Percentiles rank a stretch among this genome's conserved stretches.
These are phyloP conservation scores for Carollia perspicillata DNA, from an alignment of 2,113 vertebrate species.

Conservation along the genomic window DNA sequence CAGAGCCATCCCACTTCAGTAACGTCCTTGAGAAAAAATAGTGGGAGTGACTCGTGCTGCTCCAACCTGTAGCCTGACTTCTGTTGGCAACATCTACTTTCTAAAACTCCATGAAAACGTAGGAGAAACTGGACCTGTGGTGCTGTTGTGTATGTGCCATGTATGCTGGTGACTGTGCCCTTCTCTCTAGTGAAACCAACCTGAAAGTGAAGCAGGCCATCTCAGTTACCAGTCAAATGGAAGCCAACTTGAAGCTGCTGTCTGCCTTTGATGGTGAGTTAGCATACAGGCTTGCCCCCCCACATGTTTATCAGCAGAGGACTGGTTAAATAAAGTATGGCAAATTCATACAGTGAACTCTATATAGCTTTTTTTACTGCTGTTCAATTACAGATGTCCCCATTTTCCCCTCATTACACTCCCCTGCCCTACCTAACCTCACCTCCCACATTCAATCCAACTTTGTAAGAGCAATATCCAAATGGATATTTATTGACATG, in stretches of 20 bases:
- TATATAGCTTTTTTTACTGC: background rate
- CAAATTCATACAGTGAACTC: background rate
- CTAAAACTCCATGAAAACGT: background rate
- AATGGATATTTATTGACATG: slow-evolving; percentile 9
- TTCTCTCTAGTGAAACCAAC: slow-evolving; percentile 92
- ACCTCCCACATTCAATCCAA: background rate
- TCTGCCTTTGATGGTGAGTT: slow-evolving; percentile 89
- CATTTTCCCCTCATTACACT: too few relatives aligned
- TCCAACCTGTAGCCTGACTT: background rate
- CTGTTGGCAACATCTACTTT: slow-evolving; percentile 12
- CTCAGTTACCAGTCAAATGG: slow-evolving; percentile 89
- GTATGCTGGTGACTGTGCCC: background rate
- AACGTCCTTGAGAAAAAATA: background rate
- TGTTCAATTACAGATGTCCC: too few relatives aligned
- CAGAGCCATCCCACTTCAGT: background rate
- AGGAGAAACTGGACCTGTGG: background rate
- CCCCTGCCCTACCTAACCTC: too few relatives aligned
- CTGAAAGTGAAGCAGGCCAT: slow-evolving; percentile 96
- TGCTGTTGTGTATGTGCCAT: background rate
- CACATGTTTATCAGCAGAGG: background rate
- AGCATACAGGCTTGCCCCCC: background rate
- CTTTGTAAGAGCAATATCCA: background rate
- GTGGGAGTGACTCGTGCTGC: background rate
- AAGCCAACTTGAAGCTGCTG: slow-evolving; percentile 83
- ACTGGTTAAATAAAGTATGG: background rate